Evolutionary conservation across 2,888 invertebrate species (phyloP), one percentile per base, ranked within the genome.

Genomic region (Raillietiella orientalis): DNA sequence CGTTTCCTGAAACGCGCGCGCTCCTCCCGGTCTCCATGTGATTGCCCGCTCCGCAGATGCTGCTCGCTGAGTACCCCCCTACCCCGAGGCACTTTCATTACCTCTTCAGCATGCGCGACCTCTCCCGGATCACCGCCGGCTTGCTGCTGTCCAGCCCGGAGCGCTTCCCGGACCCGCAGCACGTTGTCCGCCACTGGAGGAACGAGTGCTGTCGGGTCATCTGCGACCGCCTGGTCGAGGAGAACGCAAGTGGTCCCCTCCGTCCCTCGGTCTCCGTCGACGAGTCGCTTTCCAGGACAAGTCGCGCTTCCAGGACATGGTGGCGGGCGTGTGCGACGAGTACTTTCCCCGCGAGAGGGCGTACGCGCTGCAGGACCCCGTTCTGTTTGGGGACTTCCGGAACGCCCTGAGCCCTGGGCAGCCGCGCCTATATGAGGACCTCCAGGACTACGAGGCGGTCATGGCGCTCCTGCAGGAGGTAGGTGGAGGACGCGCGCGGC

Each of bases 71-170:
- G 31, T 50, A 84, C 27, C 74, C 79, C 1, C 77, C 82, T 2
- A 84, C 79, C 0, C 84, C 84, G 1, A 66, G 69, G 4, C 79
- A 75, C 46, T 84, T 84, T 49, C 82, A 84, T 50, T 84, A 84
- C 49, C 71, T 79, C 35, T 84, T 82, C 52, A 82, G 82, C 48
- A 58, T 84, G 45, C 59, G 79, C 23, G 84, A 84, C 50, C 47
- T 84, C 35, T 79, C 79, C 1, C 59, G 77, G 29, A 62, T 84
- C 31, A 64, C 62, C 35, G 66, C 66, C 9, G 82, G 84, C 2
- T 44, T 84, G 41, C 60, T 69, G 28, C 59, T 69, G 31, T 71
- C 70, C 6, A 58, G 62, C 21, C 63, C 71, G 0, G 57, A 55
- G 32, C 57, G 58, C 39, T 74, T 69, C 45, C 55, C 56, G 26